A percentile compares a stretch with the other conserved stretches of the same genome.
Conservation (phyloP, 2,797 vertebrate genomes). For the Bryconaethiops microstoma region DNA sequence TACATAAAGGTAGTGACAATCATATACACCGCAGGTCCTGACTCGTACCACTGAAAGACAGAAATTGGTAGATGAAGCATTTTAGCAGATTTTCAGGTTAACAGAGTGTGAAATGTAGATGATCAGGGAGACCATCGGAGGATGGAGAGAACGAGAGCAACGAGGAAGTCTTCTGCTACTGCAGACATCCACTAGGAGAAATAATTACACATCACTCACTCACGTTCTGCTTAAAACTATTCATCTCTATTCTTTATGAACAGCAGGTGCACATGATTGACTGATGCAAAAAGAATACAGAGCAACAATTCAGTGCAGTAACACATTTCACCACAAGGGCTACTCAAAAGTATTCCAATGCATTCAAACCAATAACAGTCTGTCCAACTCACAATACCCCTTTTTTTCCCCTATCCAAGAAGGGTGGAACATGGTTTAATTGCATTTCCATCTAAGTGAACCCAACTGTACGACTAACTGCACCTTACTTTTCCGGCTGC, state of each 20-base stretch:
- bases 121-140: conserved; percentile 9
- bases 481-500: conserved; percentile 4
- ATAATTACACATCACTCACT: background rate
- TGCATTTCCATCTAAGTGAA: conserved; percentile 12
- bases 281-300: background rate
- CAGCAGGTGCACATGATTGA: background rate
- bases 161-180: too few species aligned
- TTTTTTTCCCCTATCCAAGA: conserved; percentile 14
- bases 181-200: background rate
- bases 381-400: background rate
- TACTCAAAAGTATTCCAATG: background rate
- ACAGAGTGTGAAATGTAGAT: conserved; percentile 49
- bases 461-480: conserved; percentile 32
- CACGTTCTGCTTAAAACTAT: conserved; percentile 3
- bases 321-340: background rate
- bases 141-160: background rate
- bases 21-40: background rate
- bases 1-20: conserved; percentile 20
- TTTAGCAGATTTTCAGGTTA: conserved; percentile 40
- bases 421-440: conserved; percentile 14
- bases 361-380: too few species aligned
- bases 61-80: conserved; percentile 25
- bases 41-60: conserved; percentile 18
- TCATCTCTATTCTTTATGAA: conserved; percentile 16
- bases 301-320: background rate